Conservation (phyloP, 2,113 vertebrate species). For the Riparia riparia region DNA sequence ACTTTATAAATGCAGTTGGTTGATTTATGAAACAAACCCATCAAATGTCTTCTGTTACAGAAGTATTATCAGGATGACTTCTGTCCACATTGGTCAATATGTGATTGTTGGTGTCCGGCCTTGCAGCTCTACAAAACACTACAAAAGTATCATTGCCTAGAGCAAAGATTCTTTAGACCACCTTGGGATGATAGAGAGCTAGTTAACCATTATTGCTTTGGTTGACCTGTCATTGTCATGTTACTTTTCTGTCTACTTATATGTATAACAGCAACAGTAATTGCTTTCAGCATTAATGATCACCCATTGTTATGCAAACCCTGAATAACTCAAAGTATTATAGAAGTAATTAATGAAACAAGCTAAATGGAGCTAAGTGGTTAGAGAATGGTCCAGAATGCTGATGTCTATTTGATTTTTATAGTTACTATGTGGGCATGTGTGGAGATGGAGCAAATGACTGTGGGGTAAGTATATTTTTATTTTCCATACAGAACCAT, state of each 20-base stretch:
- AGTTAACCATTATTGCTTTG: background rate
- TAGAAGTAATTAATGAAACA: background rate
- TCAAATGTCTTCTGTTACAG: background rate
- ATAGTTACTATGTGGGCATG: constrained; percentile 97
- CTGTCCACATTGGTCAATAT: background rate
- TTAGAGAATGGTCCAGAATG: background rate
- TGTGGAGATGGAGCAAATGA: constrained; percentile 98
- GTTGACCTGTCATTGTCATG: background rate
- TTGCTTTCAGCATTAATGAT: background rate
- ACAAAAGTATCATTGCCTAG: background rate
- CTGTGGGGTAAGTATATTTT: constrained; percentile 89
- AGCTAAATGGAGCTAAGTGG: background rate
- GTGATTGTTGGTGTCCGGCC: background rate
- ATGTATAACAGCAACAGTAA: background rate
- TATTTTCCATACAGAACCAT: background rate
- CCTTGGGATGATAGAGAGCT: background rate
- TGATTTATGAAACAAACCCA: background rate
- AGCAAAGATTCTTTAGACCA: background rate
- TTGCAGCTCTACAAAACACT: background rate
- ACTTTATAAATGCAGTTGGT: background rate
- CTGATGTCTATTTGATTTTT: constrained; percentile 43
- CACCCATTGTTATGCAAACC: background rate
- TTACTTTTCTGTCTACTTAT: background rate
- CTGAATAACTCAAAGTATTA: background rate
- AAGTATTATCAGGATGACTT: background rate